Conservation (phyloP, 2,888 invertebrate genomes). For the Coenonympha glycerion region DNA sequence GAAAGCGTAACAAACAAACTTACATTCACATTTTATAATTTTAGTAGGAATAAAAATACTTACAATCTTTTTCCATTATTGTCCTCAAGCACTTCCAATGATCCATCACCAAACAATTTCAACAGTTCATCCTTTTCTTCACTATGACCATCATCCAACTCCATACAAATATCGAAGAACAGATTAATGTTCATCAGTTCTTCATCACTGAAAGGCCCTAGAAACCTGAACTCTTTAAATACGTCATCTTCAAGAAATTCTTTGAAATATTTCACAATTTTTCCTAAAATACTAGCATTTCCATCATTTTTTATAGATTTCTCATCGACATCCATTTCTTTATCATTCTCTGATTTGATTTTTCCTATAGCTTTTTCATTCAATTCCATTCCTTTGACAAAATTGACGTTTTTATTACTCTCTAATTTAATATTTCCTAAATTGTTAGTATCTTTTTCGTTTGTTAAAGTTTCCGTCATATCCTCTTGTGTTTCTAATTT, state of each 20-base stretch:
- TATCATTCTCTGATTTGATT: neutral
- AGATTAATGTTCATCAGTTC: constrained; percentile 36
- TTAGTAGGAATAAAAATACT: too few species aligned
- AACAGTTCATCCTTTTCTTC: constrained; percentile 19
- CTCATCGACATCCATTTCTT: constrained; percentile 7
- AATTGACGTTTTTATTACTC: too few species aligned
- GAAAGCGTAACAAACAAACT: too few species aligned
- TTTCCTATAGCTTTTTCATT: constrained; percentile 7
- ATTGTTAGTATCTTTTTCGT: neutral
- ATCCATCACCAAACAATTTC: constrained; percentile 28
- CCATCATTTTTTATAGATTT: neutral
- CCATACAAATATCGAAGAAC: constrained; percentile 36
- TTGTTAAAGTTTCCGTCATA: too few species aligned
- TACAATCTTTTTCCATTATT: constrained; percentile 43
- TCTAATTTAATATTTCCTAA: constrained; percentile 34
- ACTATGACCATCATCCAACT: constrained; percentile 13
- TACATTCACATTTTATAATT: too few species aligned
- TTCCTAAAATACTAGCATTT: constrained; percentile 15
- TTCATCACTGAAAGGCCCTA: constrained; percentile 40
- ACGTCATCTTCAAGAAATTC: constrained; percentile 35
- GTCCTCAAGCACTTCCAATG: constrained; percentile 35
- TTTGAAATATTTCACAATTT: constrained; percentile 39
- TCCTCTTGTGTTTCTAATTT: constrained; percentile 25
- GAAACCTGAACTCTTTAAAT: constrained; percentile 44
- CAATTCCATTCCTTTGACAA: too few species aligned